Evolutionary conservation across 2,888 invertebrate species (phyloP).

Genomic region (Tiliacea citrago): DNA sequence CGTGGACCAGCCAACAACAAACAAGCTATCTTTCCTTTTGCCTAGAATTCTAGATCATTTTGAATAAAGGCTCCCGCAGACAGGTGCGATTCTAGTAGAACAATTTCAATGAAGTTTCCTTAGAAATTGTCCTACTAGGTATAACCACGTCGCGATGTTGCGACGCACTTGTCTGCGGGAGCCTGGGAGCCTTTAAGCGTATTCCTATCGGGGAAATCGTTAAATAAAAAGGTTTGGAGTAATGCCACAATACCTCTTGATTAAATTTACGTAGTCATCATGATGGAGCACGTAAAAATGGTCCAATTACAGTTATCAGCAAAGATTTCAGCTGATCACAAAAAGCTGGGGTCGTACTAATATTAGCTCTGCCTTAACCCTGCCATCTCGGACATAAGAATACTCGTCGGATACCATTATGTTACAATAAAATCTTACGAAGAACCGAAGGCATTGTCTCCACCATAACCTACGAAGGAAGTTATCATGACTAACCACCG

Average conservation of each 20-base stretch:
- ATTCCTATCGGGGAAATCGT: not conserved
- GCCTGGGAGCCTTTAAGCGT: not conserved
- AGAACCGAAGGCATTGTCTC: slow-evolving; percentile 19
- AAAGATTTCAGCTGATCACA: not conserved
- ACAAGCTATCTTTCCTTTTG: not conserved
- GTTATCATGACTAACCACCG: slow-evolving; percentile 49
- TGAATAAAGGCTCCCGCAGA: not conserved
- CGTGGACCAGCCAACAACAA: not conserved
- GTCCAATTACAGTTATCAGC: not conserved
- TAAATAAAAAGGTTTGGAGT: not conserved
- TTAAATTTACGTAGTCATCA: not conserved
- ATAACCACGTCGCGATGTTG: too few species aligned
- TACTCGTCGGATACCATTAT: not conserved
- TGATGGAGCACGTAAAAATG: not conserved
- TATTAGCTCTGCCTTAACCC: not conserved
- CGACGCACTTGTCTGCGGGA: too few species aligned
- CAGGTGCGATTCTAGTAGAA: too few species aligned
- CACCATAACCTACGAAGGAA: slow-evolving; percentile 39
- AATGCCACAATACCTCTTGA: not conserved
- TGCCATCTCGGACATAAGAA: not conserved
- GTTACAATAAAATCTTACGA: not conserved
- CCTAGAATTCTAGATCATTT: not conserved
- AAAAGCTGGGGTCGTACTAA: not conserved
- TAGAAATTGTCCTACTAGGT: too few species aligned
- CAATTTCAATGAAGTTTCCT: too few species aligned